Evolutionary conservation across 2,113 vertebrate species (phyloP).

Genomic region (Mola mola): DNA sequence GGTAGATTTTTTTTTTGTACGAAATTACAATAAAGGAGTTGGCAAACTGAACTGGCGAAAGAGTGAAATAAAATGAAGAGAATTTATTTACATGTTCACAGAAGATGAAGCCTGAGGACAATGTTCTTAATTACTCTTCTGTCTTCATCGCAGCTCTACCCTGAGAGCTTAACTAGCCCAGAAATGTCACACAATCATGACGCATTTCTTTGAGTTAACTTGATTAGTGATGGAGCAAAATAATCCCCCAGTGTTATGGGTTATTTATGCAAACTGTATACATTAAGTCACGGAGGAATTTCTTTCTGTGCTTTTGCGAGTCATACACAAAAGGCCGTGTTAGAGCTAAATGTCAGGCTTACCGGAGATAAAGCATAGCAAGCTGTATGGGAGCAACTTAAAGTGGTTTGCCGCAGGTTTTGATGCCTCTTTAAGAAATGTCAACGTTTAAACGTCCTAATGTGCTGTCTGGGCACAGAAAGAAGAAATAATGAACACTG

Average conservation of each 20-base stretch:
- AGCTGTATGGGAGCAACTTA: slow-evolving; percentile 25
- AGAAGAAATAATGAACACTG: slow-evolving; percentile 37
- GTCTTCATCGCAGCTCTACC: slow-evolving; percentile 74
- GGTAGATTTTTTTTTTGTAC: not conserved
- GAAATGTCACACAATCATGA: slow-evolving; percentile 80
- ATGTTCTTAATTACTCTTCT: slow-evolving; percentile 76
- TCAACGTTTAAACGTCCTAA: slow-evolving; percentile 64
- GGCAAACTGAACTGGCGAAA: slow-evolving; percentile 26
- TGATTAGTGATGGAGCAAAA: slow-evolving; percentile 76
- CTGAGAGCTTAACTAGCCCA: slow-evolving; percentile 78
- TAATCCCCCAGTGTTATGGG: slow-evolving; percentile 52
- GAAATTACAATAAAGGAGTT: slow-evolving; percentile 21
- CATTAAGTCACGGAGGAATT: slow-evolving; percentile 45
- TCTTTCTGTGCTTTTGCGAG: slow-evolving; percentile 12
- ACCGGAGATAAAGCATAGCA: slow-evolving; percentile 58
- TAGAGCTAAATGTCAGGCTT: slow-evolving; percentile 67
- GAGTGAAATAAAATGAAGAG: slow-evolving; percentile 32
- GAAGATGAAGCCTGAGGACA: slow-evolving; percentile 71
- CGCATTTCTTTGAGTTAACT: slow-evolving; percentile 73
- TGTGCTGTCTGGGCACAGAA: slow-evolving; percentile 52
- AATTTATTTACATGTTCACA: slow-evolving; percentile 74
- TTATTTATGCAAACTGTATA: slow-evolving; percentile 65
- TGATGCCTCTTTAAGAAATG: slow-evolving; percentile 66
- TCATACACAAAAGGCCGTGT: slow-evolving; percentile 32
- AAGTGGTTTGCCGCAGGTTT: slow-evolving; percentile 54